These are phyloP conservation scores for Pterostichus madidus DNA, from an alignment of 2,888 invertebrate genomes.

Conservation along the genomic window DNA sequence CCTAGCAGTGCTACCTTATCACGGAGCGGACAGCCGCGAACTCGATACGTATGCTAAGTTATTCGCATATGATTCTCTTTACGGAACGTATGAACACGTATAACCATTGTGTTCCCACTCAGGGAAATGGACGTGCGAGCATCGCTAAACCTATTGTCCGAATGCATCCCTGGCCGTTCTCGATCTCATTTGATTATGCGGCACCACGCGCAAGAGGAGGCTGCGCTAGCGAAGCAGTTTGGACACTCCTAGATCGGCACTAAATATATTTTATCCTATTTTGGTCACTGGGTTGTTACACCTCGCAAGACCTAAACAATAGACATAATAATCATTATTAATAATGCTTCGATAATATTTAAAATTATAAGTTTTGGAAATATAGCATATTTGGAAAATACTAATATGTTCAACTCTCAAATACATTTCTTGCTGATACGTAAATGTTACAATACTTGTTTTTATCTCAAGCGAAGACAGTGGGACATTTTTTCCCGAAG, in stretches of 20 bases:
- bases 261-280: slow-evolving; percentile 45
- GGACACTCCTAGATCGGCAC: slow-evolving; percentile 62
- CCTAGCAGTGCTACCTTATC: slow-evolving; percentile 36
- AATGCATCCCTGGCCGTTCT: slow-evolving; percentile 71
- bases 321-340: not conserved
- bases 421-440: too few species aligned
- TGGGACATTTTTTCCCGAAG: too few species aligned
- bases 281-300: too few species aligned
- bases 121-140: slow-evolving; percentile 67
- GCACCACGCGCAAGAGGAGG: slow-evolving; percentile 71
- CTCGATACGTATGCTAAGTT: slow-evolving; percentile 66
- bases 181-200: slow-evolving; percentile 75
- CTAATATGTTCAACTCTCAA: too few species aligned
- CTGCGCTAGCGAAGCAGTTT: not conserved
- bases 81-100: slow-evolving; percentile 55
- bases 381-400: too few species aligned
- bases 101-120: slow-evolving; percentile 64
- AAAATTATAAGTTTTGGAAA: too few species aligned
- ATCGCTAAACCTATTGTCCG: slow-evolving; percentile 72
- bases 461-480: too few species aligned
- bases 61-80: slow-evolving; percentile 64
- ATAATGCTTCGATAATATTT: too few species aligned
- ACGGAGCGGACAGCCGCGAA: slow-evolving; percentile 29
- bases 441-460: too few species aligned
- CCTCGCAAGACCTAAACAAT: too few species aligned